phyloP scores from a whole-genome alignment of 2,113 vertebrate species.

The Lophotis ruficrista region DNA sequence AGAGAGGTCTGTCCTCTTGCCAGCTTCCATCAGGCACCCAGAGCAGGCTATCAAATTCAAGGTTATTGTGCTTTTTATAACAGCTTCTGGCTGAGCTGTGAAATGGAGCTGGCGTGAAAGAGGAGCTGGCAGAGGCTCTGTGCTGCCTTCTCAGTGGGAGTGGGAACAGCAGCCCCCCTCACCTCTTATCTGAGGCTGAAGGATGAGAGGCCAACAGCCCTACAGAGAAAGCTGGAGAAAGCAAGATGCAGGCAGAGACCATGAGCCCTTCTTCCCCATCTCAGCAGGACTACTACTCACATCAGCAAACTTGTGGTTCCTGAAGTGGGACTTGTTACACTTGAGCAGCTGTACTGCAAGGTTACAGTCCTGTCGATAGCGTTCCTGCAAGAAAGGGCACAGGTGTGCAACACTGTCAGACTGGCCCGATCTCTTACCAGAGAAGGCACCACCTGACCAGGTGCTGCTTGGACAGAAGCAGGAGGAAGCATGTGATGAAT shows the following conservation, averaged over 20 bases:
- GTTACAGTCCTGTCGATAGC: slow-evolving; percentile 96
- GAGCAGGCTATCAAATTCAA: slow-evolving; percentile 55
- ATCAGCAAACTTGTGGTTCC: slow-evolving; percentile 97
- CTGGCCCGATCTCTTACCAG: neutral
- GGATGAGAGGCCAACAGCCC: neutral
- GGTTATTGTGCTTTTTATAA: slow-evolving; percentile 65
- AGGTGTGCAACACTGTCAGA: neutral
- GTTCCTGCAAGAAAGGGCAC: slow-evolving; percentile 81
- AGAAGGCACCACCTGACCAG: neutral
- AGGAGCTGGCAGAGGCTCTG: slow-evolving; percentile 19
- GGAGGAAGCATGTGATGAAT: neutral
- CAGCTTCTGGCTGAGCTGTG: slow-evolving; percentile 7
- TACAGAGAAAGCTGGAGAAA: neutral
- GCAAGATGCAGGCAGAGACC: neutral
- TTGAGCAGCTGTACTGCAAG: slow-evolving; percentile 96
- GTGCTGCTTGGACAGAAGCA: neutral
- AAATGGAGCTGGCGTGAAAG: slow-evolving; percentile 55
- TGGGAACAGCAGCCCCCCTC: neutral
- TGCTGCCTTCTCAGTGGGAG: slow-evolving; percentile 5
- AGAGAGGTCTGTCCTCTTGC: neutral
- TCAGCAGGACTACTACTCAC: slow-evolving; percentile 79
- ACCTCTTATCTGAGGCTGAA: neutral
- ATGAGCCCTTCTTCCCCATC: neutral
- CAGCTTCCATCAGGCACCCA: slow-evolving; percentile 21
- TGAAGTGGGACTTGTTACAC: slow-evolving; percentile 99